phyloP scores from a whole-genome alignment of 1,140 invertebrate species.

The Listronotus oregonensis region DNA sequence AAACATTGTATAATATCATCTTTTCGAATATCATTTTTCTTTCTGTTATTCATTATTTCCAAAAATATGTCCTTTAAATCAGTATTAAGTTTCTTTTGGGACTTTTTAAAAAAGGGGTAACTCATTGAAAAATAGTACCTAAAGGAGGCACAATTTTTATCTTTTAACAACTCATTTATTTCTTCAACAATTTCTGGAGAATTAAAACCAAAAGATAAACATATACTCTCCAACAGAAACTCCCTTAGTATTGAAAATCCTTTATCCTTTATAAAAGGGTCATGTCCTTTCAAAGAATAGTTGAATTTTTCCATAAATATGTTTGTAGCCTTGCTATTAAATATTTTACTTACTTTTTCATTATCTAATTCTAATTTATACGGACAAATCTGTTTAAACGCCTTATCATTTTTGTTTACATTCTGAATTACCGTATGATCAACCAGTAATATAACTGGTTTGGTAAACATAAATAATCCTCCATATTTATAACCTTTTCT shows the following conservation, averaged over 20 bases:
- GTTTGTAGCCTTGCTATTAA: slow-evolving; percentile 39
- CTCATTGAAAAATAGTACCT: slow-evolving; percentile 20
- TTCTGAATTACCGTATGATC: slow-evolving; percentile 24
- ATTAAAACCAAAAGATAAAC: slow-evolving; percentile 27
- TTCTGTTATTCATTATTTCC: slow-evolving; percentile 23
- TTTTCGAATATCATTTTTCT: slow-evolving; percentile 35
- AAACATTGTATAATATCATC: slow-evolving; percentile 33
- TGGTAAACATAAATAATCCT: slow-evolving; percentile 40
- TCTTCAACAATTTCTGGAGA: slow-evolving; percentile 10
- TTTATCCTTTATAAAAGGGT: slow-evolving; percentile 13
- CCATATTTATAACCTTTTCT: slow-evolving; percentile 35
- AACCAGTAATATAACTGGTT: slow-evolving; percentile 33
- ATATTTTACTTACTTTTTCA: slow-evolving; percentile 11
- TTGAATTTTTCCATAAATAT: slow-evolving; percentile 31
- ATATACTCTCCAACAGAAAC: slow-evolving; percentile 21
- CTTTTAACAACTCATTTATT: slow-evolving; percentile 19
- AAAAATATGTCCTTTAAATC: slow-evolving; percentile 20
- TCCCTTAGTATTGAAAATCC: slow-evolving; percentile 1
- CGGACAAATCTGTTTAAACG: slow-evolving; percentile 34
- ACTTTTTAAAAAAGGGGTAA: slow-evolving; percentile 17
- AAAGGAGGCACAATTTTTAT: slow-evolving; percentile 18
- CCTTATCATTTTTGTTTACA: slow-evolving; percentile 29
- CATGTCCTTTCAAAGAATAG: slow-evolving; percentile 1
- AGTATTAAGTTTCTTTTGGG: not conserved
- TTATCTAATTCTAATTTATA: slow-evolving; percentile 4